Base-by-base conservation (phyloP, 1,140 invertebrate species). In the Aricia agestis region DNA sequence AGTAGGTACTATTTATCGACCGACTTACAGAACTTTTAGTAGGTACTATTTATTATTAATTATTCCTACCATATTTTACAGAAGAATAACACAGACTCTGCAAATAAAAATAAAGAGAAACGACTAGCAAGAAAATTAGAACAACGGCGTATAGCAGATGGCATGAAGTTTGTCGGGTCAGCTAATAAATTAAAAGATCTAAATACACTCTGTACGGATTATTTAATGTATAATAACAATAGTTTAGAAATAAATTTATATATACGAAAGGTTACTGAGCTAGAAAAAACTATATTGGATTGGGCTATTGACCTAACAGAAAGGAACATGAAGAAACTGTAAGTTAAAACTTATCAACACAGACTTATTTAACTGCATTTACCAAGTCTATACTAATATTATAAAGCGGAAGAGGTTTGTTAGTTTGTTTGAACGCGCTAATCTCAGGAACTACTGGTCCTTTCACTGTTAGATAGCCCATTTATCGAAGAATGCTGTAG, bases 281-380 rank as follows among this genome's bases (percentile, higher is more conserved):
- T 91, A 18, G 82, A 91, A 36, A 90, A 88, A 74, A 78, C 74
- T 75, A 81, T 86, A 17, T 71, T 92, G 25, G 79, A 93, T 19
- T 94, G 93, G 92, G 90, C 92, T 52, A 93, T 94, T 74, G 87
- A 92, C 77, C 83, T 95, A 17, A 93, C 93, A 45, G 93, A 94
- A 79, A 89, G 87, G 73, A 95, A 95, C 85, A 94, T 95, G 93
- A 92, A 93, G 80, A 82, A 82, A 74, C 87, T 93, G 92, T 94
- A 93, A 89, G 91, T 75, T 59, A 32, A 32, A 32, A 32, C 6
- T 2, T 32, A 32, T 32, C 32, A 32, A 3, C 6, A 3, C 2
- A 32, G 32, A 32, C 32, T n/a, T n/a, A n/a, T n/a, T n/a, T n/a
- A n/a, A n/a, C n/a, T n/a, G n/a, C n/a, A n/a, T n/a, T n/a, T n/a